A percentile compares a stretch with the other conserved stretches of the same genome.
phyloP scores from a whole-genome alignment of 1,140 invertebrate genomes.

The Glossosoma conforme region DNA sequence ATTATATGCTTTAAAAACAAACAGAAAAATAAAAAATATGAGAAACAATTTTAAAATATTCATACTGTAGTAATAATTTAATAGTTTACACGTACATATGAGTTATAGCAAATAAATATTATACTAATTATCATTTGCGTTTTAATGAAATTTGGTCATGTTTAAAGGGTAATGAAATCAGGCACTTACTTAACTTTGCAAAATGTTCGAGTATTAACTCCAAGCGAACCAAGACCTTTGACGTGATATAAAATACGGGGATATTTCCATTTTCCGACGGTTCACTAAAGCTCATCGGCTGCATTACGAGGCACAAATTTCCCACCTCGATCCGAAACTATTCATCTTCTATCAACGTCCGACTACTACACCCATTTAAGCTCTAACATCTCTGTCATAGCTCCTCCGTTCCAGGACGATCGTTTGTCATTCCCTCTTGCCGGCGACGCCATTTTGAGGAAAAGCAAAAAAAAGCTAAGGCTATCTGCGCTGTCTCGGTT shows the following conservation, averaged over 20 bases:
- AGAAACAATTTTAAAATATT: not conserved
- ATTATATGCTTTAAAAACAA: not conserved
- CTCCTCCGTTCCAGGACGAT: slow-evolving; percentile 7
- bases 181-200: not conserved
- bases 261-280: not conserved
- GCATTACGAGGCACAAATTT: slow-evolving; percentile 11
- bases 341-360: slow-evolving; percentile 17
- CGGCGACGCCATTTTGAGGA: too few species aligned
- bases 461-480: too few species aligned
- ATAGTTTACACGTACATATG: not conserved
- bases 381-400: slow-evolving; percentile 21
- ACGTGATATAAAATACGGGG: not conserved
- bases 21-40: not conserved
- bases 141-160: not conserved
- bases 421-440: slow-evolving; percentile 17
- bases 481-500: too few species aligned
- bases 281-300: slow-evolving; percentile 16
- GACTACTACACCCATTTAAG: slow-evolving; percentile 21
- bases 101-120: not conserved
- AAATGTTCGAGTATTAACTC: not conserved
- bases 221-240: not conserved
- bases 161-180: not conserved
- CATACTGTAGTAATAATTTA: not conserved
- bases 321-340: slow-evolving; percentile 6
- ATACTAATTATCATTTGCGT: not conserved